phyloP scores from a whole-genome alignment of 2,113 vertebrate genomes.

The Miniopterus natalensis region DNA sequence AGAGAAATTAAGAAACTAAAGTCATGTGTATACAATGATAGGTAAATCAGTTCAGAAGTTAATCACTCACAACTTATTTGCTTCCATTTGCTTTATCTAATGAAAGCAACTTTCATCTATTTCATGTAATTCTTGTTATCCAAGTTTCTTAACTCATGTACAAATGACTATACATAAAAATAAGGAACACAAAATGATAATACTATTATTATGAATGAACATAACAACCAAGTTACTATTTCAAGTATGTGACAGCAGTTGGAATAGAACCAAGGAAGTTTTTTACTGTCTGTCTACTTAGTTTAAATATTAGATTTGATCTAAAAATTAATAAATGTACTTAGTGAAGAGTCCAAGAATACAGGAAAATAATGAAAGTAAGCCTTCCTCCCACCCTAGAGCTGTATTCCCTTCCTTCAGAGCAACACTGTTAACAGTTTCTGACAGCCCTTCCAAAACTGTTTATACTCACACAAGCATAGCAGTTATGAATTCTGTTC shows the following conservation, averaged over 20 bases:
- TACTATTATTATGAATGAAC: neutral
- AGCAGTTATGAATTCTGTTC: neutral
- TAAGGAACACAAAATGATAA: neutral
- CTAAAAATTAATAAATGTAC: conserved; percentile 21
- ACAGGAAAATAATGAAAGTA: conserved; percentile 24
- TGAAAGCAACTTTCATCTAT: conserved; percentile 10
- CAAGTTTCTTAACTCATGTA: neutral
- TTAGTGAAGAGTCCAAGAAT: neutral
- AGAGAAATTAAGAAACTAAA: conserved; percentile 14
- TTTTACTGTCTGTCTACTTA: neutral
- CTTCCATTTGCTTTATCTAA: neutral
- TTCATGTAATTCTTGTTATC: neutral
- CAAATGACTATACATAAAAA: neutral
- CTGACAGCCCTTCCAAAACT: neutral
- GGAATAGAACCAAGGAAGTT: neutral
- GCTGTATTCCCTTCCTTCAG: neutral
- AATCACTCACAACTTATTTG: neutral
- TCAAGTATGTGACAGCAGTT: neutral
- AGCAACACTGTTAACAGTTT: neutral
- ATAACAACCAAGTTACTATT: neutral
- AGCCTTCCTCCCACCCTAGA: neutral
- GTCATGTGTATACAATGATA: neutral
- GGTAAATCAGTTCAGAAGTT: neutral
- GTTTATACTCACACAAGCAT: neutral
- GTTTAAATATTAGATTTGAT: conserved; percentile 43